Evolutionary conservation across 2,797 vertebrate species (phyloP), one percentile per base, ranked within the genome.

Genomic region (Bradypodion ventrale): DNA sequence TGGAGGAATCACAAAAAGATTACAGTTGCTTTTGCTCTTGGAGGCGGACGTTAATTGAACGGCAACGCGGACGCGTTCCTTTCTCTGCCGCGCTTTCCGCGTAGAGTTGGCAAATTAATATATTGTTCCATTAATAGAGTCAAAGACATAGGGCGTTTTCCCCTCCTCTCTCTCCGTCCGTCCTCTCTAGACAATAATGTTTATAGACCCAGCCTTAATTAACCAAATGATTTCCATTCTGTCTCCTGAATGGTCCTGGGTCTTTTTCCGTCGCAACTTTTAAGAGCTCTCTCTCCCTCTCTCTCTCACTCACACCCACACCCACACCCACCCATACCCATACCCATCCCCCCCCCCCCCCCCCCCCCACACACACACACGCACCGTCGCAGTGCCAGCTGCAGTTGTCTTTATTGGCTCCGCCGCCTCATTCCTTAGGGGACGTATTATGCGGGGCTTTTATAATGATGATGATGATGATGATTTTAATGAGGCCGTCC

Each of bases 351-450:
- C n/a, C n/a, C n/a, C n/a, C n/a, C n/a, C n/a, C n/a, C n/a, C n/a
- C n/a, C n/a, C n/a, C n/a, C n/a, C n/a, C n/a, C n/a, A n/a, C n/a
- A n/a, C n/a, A n/a, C n/a, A n/a, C n/a, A n/a, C n/a, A n/a, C n/a
- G n/a, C n/a, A n/a, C 91, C 87, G 91, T 95, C 89, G 89, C 92
- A 0, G 5, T 90, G 91, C 93, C 96, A 96, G 95, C 95, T 96
- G 96, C 92, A 91, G 91, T 95, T 92, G 92, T 95, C 92, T 96
- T 94, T 96, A 92, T 96, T 95, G 95, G 92, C 95, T 95, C 94
- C 93, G 85, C 91, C 87, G 80, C 91, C 89, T 90, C 91, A 95
- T 95, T 96, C 95, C 96, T 96, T 95, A 92, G 95, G 96, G 96
- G 95, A 92, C 94, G 93, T 92, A 94, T 95, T 95, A 94, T 95